Percentiles rank a stretch among this genome's conserved stretches.
These are phyloP conservation scores for Bombus pyrosoma DNA, from an alignment of 1,140 invertebrate species.

Conservation along the genomic window DNA sequence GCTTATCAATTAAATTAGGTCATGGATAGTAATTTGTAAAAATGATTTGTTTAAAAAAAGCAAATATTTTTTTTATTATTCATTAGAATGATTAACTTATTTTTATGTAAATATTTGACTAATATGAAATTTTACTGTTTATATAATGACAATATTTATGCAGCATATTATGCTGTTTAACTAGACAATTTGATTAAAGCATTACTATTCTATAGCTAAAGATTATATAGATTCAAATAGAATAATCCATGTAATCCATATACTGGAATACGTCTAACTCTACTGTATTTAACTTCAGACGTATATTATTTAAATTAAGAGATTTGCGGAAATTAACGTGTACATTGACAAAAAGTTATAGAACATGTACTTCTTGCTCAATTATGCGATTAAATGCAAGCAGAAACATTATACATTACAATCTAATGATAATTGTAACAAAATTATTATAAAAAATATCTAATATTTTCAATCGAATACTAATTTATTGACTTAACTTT, in stretches of 20 bases:
- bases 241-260: neutral
- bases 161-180: neutral
- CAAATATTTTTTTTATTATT: no score
- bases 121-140: neutral
- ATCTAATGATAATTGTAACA: no score
- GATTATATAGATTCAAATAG: neutral
- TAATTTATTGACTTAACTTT: no score
- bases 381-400: neutral
- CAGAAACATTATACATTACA: neutral
- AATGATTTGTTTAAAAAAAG: no score
- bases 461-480: no score
- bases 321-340: neutral
- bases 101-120: neutral
- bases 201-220: neutral
- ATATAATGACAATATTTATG: neutral
- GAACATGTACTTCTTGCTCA: neutral
- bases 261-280: neutral
- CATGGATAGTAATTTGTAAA: no score
- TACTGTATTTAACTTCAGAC: no score
- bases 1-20: no score
- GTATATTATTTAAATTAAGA: neutral
- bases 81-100: neutral
- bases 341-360: neutral
- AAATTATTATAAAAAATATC: no score
- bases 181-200: neutral